Evolutionary conservation across 2,113 vertebrate genomes (phyloP).

Genomic region (Phyllostomus discolor): DNA sequence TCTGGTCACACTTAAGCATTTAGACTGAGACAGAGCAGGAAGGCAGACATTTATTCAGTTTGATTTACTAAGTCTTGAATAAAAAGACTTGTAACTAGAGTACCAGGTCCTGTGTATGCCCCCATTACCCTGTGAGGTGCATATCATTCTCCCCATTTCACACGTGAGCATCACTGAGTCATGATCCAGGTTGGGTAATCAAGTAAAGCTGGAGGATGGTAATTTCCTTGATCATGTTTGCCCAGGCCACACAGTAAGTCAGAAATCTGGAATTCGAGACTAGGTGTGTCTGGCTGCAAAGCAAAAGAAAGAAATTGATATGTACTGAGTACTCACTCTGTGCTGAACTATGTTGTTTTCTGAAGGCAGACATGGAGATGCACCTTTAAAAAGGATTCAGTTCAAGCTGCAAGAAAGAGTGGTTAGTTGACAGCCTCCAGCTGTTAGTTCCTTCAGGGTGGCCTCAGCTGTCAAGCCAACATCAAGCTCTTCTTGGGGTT

Average conservation of each 20-base stretch:
- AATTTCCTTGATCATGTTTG: background rate
- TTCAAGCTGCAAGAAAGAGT: background rate
- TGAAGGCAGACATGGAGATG: background rate
- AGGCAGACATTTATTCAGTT: background rate
- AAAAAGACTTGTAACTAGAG: background rate
- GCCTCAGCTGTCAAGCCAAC: background rate
- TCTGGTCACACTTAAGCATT: background rate
- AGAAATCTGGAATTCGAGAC: background rate
- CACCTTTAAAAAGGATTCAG: background rate
- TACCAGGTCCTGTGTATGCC: background rate
- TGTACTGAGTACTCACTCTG: background rate
- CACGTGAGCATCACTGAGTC: background rate
- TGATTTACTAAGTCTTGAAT: background rate
- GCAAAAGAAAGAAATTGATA: background rate
- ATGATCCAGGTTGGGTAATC: background rate
- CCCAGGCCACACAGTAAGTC: background rate
- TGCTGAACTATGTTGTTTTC: background rate
- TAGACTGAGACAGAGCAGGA: background rate
- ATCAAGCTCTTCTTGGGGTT: background rate
- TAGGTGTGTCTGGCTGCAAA: background rate
- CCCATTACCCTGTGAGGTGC: background rate
- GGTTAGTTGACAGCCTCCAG: background rate
- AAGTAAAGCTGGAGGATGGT: background rate
- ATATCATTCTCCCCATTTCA: background rate
- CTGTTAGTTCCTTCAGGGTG: background rate